Evolutionary conservation across 1,140 invertebrate species (phyloP).

Genomic region (Bombus confusus): DNA sequence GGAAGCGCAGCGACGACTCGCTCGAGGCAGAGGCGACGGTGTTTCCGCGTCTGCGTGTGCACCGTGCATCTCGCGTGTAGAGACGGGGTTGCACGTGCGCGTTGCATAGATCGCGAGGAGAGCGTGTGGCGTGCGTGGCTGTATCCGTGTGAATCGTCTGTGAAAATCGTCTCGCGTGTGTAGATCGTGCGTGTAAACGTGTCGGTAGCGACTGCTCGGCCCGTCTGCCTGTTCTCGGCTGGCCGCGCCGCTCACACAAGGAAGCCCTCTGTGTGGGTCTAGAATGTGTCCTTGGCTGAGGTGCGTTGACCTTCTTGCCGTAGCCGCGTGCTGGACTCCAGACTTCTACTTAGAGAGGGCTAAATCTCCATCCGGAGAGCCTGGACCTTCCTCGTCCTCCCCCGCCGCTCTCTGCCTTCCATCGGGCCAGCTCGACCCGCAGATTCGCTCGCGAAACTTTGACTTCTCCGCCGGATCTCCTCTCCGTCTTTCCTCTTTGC

Average conservation of each 20-base stretch:
- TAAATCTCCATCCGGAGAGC: conserved; percentile 64
- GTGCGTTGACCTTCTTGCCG: conserved; percentile 75
- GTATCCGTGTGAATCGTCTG: background rate
- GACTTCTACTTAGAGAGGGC: conserved; percentile 68
- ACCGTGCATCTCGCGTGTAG: background rate
- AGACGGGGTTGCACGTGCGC: conserved; percentile 15
- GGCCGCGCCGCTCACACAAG: conserved; percentile 56
- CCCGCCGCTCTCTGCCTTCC: conserved; percentile 11
- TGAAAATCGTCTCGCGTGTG: background rate
- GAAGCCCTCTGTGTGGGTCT: conserved; percentile 68
- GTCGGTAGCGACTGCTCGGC: background rate
- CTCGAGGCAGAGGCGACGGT: background rate
- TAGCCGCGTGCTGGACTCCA: conserved; percentile 64
- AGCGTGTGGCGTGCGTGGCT: conserved; percentile 16
- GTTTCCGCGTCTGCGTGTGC: conserved; percentile 22
- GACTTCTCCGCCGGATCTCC: background rate
- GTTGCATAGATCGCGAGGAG: conserved; percentile 45
- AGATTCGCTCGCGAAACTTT: conserved; percentile 4
- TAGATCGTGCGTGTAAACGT: no score
- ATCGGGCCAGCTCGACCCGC: background rate
- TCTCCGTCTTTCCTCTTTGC: background rate
- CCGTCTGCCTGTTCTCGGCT: conserved; percentile 16
- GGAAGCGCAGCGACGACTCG: no score
- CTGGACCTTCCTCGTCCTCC: conserved; percentile 51
- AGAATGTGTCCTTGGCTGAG: conserved; percentile 78